phyloP scores from a whole-genome alignment of 1,140 invertebrate species.

The Argopecten irradians region DNA sequence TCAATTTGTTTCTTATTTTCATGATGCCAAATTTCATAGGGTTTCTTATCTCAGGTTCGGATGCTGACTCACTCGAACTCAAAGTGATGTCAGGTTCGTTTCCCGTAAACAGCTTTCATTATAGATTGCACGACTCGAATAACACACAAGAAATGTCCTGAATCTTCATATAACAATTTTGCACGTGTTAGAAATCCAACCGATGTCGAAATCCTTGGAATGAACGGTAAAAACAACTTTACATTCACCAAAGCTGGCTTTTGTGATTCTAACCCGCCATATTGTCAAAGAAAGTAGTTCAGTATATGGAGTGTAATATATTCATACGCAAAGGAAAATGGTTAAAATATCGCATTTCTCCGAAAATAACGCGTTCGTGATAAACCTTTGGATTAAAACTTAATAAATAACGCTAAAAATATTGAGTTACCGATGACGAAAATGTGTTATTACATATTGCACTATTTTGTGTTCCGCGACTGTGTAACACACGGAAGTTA shows the following conservation, averaged over 20 bases:
- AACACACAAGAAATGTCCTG: not conserved
- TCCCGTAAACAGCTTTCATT: not conserved
- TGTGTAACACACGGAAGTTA: slow-evolving; percentile 5
- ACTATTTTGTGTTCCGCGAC: not conserved
- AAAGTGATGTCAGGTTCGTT: slow-evolving; percentile 5
- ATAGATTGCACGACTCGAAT: not conserved
- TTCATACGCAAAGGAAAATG: not conserved
- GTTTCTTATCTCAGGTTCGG: not conserved
- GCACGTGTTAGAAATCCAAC: not conserved
- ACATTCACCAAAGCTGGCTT: not conserved
- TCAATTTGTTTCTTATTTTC: slow-evolving; percentile 18
- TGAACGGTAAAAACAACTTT: not conserved
- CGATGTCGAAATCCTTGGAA: not conserved
- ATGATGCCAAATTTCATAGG: not conserved
- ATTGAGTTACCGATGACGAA: not conserved
- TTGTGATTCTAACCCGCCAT: slow-evolving; percentile 15
- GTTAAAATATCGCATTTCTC: not conserved
- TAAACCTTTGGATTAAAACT: not conserved
- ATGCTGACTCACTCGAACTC: slow-evolving; percentile 14
- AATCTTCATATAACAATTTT: not conserved
- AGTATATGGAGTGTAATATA: not conserved
- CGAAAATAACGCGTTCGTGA: not conserved
- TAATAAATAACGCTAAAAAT: not conserved
- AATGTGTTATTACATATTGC: not conserved
- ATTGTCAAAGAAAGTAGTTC: slow-evolving; percentile 22